These are phyloP conservation scores for Rhysida immarginata DNA, from an alignment of 1,140 invertebrate species.

Conservation along the genomic window DNA sequence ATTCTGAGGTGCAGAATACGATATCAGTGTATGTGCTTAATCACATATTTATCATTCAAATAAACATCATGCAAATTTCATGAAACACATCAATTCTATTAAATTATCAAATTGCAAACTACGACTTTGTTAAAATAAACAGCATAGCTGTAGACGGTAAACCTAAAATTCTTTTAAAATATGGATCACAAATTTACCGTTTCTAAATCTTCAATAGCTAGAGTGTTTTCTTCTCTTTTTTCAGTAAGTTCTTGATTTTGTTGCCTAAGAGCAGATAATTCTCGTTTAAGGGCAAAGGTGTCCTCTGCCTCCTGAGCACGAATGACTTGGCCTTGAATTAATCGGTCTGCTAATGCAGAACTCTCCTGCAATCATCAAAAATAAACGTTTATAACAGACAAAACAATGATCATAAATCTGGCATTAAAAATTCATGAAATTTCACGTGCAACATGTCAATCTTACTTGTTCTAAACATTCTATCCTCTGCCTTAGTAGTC, in stretches of 20 bases:
- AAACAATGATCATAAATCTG: background rate
- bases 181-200: background rate
- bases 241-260: slow-evolving; percentile 64
- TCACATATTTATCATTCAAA: no score
- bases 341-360: slow-evolving; percentile 56
- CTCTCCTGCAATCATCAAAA: slow-evolving; percentile 30
- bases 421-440: background rate
- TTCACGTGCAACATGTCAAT: background rate
- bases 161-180: no score
- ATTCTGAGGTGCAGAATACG: no score
- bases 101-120: no score
- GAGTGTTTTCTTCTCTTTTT: slow-evolving; percentile 37
- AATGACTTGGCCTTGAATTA: slow-evolving; percentile 91
- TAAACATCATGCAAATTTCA: no score
- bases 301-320: slow-evolving; percentile 62
- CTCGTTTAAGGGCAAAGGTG: slow-evolving; percentile 41
- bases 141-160: no score
- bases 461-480: slow-evolving; percentile 66
- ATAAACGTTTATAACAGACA: background rate
- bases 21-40: no score
- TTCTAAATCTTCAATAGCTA: slow-evolving; percentile 34
- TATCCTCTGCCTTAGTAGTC: slow-evolving; percentile 77
- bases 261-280: slow-evolving; percentile 54
- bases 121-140: no score
- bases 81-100: no score